Percentiles rank a stretch among this genome's conserved stretches.
Evolutionary conservation across 2,113 vertebrate species (phyloP).

Genomic region (Phrynocephalus versicolor): DNA sequence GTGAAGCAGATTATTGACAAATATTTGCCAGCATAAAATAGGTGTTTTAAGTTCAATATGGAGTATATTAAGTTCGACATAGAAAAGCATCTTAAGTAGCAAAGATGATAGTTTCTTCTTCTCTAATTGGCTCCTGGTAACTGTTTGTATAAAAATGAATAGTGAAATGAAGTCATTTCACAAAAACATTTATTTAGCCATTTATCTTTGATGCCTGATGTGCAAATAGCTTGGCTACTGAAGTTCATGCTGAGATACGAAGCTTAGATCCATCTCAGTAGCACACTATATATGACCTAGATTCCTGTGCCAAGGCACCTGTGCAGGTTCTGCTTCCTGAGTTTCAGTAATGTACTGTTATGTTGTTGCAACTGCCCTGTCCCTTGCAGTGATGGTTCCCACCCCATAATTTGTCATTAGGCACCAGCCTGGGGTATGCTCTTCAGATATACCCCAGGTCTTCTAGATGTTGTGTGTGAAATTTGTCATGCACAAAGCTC

Average conservation of each 20-base stretch:
- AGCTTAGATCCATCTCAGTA: neutral
- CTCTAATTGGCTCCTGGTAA: neutral
- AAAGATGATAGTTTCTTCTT: neutral
- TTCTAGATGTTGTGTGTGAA: neutral
- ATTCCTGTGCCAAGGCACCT: neutral
- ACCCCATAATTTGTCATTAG: neutral
- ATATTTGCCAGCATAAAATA: neutral
- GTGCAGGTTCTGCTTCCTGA: neutral
- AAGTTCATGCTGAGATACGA: neutral
- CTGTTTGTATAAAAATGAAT: neutral
- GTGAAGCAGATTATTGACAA: neutral
- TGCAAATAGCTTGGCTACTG: neutral
- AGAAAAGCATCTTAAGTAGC: neutral
- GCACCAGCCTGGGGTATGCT: neutral
- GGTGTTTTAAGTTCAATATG: neutral
- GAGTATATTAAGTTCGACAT: neutral
- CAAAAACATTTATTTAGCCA: neutral
- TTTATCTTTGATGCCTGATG: neutral
- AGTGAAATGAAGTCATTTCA: neutral
- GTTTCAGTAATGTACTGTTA: neutral
- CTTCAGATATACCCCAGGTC: neutral
- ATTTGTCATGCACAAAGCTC: neutral
- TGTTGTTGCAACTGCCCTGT: neutral
- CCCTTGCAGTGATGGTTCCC: neutral
- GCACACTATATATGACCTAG: conserved; percentile 11